Evolutionary conservation across 2,113 vertebrate species (phyloP), one percentile per base, ranked within the genome.

Genomic region (Dolichallabes microphthalmus): DNA sequence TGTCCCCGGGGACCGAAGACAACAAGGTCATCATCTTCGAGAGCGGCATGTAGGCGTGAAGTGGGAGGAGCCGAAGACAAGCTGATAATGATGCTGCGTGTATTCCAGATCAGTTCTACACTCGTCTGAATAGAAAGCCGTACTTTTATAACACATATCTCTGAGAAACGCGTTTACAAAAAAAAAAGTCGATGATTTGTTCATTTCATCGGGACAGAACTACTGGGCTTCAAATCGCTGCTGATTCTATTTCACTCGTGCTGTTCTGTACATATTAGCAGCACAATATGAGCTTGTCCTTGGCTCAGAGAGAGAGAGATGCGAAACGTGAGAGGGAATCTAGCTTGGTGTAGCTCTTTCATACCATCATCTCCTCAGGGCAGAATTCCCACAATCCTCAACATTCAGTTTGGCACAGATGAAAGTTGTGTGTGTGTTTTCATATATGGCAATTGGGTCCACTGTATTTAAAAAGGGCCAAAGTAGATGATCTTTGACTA

Each of bases 11-110:
- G 53, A 89, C 88, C 0, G 94, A 95, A 39, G 95, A 95, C 82
- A 94, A 94, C 91, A 95, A 94, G 87, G 94, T 95, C 90, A 95
- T 96, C 91, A 94, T 96, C 91, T 96, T 94, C 2, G 95, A 96
- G 89, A 96, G 94, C 66, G 94, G 94, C 88, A 95, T 96, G 95
- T 96, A 94, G 92, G 77, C 81, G 11, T 4, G 10, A 32, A 15
- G 52, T 55, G 14, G 5, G 5, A n/a, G 55, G 27, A 61, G 19
- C 88, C 85, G n/a, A 88, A 87, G 86, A 82, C 87, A 89, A 89
- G 88, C 80, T 89, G 84, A 45, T 85, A 55, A 64, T 52, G 71
- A 27, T 22, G 60, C 66, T 35, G 2, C 74, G 60, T 75, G 82
- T 63, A 84, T 80, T 82, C 60, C 35, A 81, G 5, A 84, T 25